Evolutionary conservation across 2,797 vertebrate genomes (phyloP), one percentile per base, ranked within the genome.

Genomic region (Hylomyscus alleni): DNA sequence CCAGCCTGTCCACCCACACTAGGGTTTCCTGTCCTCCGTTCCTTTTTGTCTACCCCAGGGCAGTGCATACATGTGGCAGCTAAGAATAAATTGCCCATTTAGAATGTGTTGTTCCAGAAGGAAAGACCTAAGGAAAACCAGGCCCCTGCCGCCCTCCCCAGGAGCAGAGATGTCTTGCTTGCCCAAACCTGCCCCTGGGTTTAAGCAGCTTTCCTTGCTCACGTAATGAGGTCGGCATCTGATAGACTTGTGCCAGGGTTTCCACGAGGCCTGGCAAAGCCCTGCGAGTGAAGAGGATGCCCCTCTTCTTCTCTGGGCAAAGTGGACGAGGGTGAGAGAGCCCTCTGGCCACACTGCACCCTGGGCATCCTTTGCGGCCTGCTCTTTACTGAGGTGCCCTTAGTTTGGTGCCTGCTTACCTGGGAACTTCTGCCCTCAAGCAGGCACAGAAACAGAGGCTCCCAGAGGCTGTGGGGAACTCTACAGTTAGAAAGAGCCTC

Each of bases 191-290:
- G 97, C 81, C 94, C 52, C 89, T 34, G 15, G 72, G n/a, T 54
- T 88, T 97, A 97, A 97, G 97, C 91, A 17, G 97, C 97, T 97
- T 97, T 97, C 65, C 91, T 77, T 0, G 56, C 26, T 78, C 89
- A 81, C 11, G 62, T 84, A 76, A 95, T 96, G 92, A 96, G 97
- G 86, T 62, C 22, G 72, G 97, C 93, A 96, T 97, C 97, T 97
- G 95, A 52, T 31, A 67, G 85, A 15, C 22, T 7, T 0, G 24
- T 83, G 96, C 95, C 94, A 94, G 83, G 40, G 72, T 96, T 95
- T 95, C 95, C 96, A 34, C 81, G 96, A 94, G 95, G n/a, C 95
- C 82, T 77, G 92, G 93, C 94, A 44, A 72, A 94, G 93, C 90
- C 44, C 0, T 0, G 4, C 29, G 31, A 15, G 5, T 8, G 2